Conservation (phyloP, 2,113 vertebrate species). For the Morone saxatilis region DNA sequence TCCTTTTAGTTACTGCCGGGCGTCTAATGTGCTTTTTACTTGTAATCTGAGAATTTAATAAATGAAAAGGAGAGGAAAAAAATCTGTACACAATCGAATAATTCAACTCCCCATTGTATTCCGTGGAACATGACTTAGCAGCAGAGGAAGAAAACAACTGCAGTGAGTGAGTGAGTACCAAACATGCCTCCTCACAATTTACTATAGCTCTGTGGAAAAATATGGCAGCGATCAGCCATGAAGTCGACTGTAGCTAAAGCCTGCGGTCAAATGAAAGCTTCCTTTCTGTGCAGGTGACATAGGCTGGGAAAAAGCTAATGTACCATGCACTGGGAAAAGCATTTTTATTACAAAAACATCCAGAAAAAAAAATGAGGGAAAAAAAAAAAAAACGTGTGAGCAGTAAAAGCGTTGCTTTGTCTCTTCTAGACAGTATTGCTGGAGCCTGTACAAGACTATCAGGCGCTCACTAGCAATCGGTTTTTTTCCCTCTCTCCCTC, state of each 20-base stretch:
- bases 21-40: conserved; percentile 79
- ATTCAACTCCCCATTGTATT: conserved; percentile 72
- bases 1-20: conserved; percentile 70
- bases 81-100: conserved; percentile 72
- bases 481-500: conserved; percentile 46
- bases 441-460: conserved; percentile 89
- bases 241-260: conserved; percentile 61
- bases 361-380: conserved; percentile 78
- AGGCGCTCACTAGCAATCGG: conserved; percentile 69
- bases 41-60: conserved; percentile 81
- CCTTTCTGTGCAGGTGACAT: conserved; percentile 71
- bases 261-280: conserved; percentile 58
- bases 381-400: conserved; percentile 66
- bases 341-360: conserved; percentile 85
- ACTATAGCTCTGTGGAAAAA: conserved; percentile 65
- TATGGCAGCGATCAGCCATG: conserved; percentile 62
- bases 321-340: conserved; percentile 81
- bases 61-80: conserved; percentile 67
- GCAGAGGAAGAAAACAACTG: conserved; percentile 60
- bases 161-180: conserved; percentile 56
- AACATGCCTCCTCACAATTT: conserved; percentile 61
- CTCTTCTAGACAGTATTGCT: conserved; percentile 70
- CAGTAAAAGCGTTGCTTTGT: conserved; percentile 82
- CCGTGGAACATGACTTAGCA: conserved; percentile 64
- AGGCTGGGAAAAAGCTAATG: conserved; percentile 81